Evolutionary conservation across 2,113 vertebrate genomes (phyloP).

Genomic region (Pungitius pungitius): DNA sequence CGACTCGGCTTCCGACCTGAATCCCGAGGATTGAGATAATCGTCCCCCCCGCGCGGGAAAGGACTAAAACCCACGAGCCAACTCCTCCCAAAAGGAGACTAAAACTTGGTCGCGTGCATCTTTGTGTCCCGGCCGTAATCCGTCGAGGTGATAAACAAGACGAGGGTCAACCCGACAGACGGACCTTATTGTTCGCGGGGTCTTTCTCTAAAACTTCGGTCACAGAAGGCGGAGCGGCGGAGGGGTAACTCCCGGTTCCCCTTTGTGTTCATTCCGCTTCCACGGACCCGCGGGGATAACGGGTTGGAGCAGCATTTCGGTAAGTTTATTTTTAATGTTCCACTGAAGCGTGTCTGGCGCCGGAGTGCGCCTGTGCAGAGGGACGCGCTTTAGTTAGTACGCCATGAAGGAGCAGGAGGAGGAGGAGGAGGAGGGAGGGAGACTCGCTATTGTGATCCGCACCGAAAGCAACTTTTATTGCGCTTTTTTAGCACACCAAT

Average conservation of each 20-base stretch:
- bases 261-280: background rate
- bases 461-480: slow-evolving; percentile 57
- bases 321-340: slow-evolving; percentile 80
- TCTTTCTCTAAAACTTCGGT: slow-evolving; percentile 58
- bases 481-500: slow-evolving; percentile 12
- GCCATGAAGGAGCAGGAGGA: slow-evolving; percentile 71
- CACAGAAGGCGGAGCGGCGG: slow-evolving; percentile 26
- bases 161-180: slow-evolving; percentile 71
- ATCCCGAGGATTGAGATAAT: slow-evolving; percentile 35
- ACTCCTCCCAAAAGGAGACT: slow-evolving; percentile 56
- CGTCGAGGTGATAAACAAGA: slow-evolving; percentile 69
- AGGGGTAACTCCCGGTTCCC: background rate
- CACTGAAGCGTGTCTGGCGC: slow-evolving; percentile 72
- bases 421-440: background rate
- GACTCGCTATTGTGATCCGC: slow-evolving; percentile 53
- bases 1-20: slow-evolving; percentile 25
- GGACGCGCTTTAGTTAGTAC: slow-evolving; percentile 75
- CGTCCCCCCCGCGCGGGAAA: background rate
- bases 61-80: slow-evolving; percentile 35
- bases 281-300: slow-evolving; percentile 14
- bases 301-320: slow-evolving; percentile 56
- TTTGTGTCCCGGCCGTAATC: slow-evolving; percentile 68
- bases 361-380: slow-evolving; percentile 78
- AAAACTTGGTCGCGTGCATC: slow-evolving; percentile 72
- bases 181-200: slow-evolving; percentile 67